Evolutionary conservation across 1,140 invertebrate genomes (phyloP), one percentile per base, ranked within the genome.

Genomic region (Drosophila quadrilineata): DNA sequence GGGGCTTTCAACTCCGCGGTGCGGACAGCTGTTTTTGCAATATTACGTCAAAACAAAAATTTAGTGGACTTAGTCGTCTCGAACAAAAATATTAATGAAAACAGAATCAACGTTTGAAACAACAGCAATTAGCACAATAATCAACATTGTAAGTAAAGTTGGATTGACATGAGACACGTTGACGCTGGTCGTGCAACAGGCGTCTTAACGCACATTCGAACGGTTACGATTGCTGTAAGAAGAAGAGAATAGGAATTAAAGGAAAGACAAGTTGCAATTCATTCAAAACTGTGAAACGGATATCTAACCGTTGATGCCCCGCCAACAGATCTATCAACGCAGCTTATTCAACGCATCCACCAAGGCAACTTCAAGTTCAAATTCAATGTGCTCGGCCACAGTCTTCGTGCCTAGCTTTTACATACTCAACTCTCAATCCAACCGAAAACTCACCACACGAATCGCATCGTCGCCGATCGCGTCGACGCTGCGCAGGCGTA

Each of bases 41-140:
- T 74, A 72, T 84, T 84, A 84, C 77, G 77, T 84, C 69, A 84
- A 84, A 82, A 84, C 58, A 84, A 71, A 66, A 52, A 52, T 24
- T 59, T 60, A 29, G 50, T 35, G 63, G 43, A 48, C 71, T 48
- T 48, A 48, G 65, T 60, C n/a, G n/a, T n/a, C n/a, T 50, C 58
- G 29, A 67, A 45, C 69, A 59, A 17, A 40, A 17, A 33, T 72
- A 48, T 49, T 69, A 82, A 71, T 56, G 49, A 76, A 69, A 54
- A 65, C 26, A 36, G 29, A 31, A 35, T 33, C 8, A 28, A 43
- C 31, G 9, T 29, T 21, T 19, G 12, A 17, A 49, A 54, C 29
- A 8, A 21, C 10, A 19, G 19, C 5, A 31, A 4, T 2, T 21
- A 29, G 8, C 17, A 26, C 9, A 5, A 29, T 33, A 19, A 6